Evolutionary conservation across 2,113 vertebrate species (phyloP).

Genomic region (Zingel zingel): DNA sequence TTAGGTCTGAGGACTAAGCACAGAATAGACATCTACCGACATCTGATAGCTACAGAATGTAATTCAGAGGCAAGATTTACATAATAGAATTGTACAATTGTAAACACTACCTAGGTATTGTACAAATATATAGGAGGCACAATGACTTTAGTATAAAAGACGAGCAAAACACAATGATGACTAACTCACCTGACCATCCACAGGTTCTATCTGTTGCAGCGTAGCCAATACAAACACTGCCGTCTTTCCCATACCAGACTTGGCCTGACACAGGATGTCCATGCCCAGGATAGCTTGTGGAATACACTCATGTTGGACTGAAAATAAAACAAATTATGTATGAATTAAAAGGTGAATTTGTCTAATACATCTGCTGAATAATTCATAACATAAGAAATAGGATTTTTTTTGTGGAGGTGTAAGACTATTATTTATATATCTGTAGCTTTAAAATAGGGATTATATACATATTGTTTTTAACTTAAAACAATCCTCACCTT

Average conservation of each 20-base stretch:
- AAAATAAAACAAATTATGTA: conserved; percentile 2
- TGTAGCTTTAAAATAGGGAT: not conserved
- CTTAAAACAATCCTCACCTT: conserved; percentile 78
- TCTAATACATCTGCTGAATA: not conserved
- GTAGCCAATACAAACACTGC: conserved; percentile 91
- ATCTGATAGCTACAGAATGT: not conserved
- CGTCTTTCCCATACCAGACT: conserved; percentile 93
- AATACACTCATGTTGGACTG: conserved; percentile 93
- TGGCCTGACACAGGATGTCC: conserved; percentile 92
- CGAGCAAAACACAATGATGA: not conserved
- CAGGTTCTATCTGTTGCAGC: conserved; percentile 90
- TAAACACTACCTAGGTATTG: not conserved
- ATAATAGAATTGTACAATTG: not conserved
- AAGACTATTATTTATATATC: no score
- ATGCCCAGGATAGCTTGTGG: conserved; percentile 92
- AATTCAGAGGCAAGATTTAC: not conserved
- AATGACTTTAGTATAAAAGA: not conserved
- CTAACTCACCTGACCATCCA: conserved; percentile 88
- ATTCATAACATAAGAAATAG: not conserved
- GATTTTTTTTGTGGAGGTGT: no score
- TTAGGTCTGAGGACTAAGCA: no score
- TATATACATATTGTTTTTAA: not conserved
- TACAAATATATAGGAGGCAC: not conserved
- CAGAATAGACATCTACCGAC: not conserved
- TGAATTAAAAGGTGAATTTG: not conserved